phyloP scores from a whole-genome alignment of 2,888 invertebrate genomes.

The Miltochrista miniata region DNA sequence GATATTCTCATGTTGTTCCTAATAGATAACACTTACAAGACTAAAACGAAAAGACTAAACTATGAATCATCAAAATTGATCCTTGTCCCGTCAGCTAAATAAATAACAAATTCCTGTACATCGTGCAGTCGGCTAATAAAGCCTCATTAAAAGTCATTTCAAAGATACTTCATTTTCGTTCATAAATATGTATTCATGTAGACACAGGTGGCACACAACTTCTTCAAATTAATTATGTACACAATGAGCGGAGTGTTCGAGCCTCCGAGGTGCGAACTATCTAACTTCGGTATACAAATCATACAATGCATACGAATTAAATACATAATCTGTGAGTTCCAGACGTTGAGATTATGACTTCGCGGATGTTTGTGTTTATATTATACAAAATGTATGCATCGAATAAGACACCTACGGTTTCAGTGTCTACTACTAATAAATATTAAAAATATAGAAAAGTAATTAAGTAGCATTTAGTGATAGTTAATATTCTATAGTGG shows the following conservation, averaged over 20 bases:
- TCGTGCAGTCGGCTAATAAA: too few relatives aligned
- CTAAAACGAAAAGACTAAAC: too few relatives aligned
- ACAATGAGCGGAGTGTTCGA: conserved; percentile 24
- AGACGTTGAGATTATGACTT: conserved; percentile 2
- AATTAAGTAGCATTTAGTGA: too few relatives aligned
- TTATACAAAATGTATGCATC: neutral
- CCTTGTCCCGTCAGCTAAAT: neutral
- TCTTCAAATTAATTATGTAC: conserved; percentile 26
- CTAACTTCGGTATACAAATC: conserved; percentile 21
- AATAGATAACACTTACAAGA: neutral
- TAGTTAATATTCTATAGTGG: too few relatives aligned
- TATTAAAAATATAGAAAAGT: too few relatives aligned
- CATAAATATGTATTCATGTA: conserved; percentile 32
- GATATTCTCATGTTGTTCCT: too few relatives aligned
- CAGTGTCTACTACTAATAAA: too few relatives aligned
- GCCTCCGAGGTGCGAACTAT: conserved; percentile 33
- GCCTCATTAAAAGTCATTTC: conserved; percentile 19
- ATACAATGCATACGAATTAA: conserved; percentile 33
- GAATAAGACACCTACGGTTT: neutral
- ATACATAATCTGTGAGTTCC: conserved; percentile 22
- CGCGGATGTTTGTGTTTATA: conserved; percentile 1
- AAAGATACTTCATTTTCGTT: conserved; percentile 28
- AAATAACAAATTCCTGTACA: neutral
- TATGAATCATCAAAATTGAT: too few relatives aligned
- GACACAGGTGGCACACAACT: conserved; percentile 37